phyloP scores from a whole-genome alignment of 2,113 vertebrate genomes.

The Arothron firmamentum region DNA sequence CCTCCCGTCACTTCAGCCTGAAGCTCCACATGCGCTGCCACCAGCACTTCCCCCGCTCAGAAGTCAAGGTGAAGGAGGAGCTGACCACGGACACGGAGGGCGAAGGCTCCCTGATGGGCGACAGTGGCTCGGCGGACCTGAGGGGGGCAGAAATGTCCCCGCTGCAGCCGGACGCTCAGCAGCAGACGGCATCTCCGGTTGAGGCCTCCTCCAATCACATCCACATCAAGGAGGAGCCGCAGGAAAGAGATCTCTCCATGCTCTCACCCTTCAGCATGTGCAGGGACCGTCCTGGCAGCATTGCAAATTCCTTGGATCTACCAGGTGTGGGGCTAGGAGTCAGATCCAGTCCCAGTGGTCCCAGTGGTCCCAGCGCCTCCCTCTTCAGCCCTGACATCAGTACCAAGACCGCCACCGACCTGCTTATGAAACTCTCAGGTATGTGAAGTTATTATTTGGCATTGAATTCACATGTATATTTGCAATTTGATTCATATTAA shows the following conservation, averaged over 20 bases:
- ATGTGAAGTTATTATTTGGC: constrained; percentile 16
- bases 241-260: constrained; percentile 81
- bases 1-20: constrained; percentile 98
- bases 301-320: constrained; percentile 85
- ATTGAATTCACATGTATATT: not conserved
- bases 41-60: constrained; percentile 95
- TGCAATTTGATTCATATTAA: not conserved
- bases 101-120: constrained; percentile 82
- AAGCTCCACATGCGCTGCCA: constrained; percentile 99
- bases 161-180: constrained; percentile 58
- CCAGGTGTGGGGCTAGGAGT: constrained; percentile 72
- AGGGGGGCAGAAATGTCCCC: constrained; percentile 70
- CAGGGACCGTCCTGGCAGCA: constrained; percentile 83
- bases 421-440: constrained; percentile 99
- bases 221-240: constrained; percentile 92
- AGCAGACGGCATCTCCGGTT: constrained; percentile 68
- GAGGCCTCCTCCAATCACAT: constrained; percentile 82
- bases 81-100: constrained; percentile 88
- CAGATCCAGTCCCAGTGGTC: constrained; percentile 63
- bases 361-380: constrained; percentile 76
- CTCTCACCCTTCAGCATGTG: constrained; percentile 83
- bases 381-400: constrained; percentile 96
- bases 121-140: constrained; percentile 74
- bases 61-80: constrained; percentile 97
- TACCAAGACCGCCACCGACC: constrained; percentile 96